Conservation (phyloP, 2,797 vertebrate genomes). For the Heterohyrax brucei region DNA sequence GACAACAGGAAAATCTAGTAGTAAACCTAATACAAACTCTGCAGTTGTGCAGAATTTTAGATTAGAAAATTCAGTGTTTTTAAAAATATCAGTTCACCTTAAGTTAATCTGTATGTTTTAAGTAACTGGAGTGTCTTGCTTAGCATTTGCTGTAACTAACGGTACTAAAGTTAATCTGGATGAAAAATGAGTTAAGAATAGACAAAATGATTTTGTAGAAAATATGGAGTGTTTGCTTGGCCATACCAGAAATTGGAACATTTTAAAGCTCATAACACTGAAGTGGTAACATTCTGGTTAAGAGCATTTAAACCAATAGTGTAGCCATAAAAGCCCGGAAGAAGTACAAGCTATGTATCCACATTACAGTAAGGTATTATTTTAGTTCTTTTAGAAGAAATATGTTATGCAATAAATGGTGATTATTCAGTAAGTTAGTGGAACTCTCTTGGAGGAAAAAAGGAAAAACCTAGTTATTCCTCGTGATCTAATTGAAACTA, state of each 20-base stretch:
- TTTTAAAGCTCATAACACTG: neutral
- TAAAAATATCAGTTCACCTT: slow-evolving; percentile 35
- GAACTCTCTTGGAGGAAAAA: neutral
- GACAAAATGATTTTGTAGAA: slow-evolving; percentile 21
- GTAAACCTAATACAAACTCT: neutral
- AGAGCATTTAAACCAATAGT: slow-evolving; percentile 14
- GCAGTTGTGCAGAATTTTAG: neutral
- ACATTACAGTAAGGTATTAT: slow-evolving; percentile 38
- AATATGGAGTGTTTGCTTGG: neutral
- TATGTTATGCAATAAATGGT: neutral
- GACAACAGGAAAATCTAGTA: neutral
- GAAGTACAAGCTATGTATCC: neutral
- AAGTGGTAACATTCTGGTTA: slow-evolving; percentile 3
- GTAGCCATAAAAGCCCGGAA: neutral
- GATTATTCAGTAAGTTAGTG: slow-evolving; percentile 18
- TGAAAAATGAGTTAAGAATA: slow-evolving; percentile 1
- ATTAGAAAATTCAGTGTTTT: slow-evolving; percentile 18
- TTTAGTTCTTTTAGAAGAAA: slow-evolving; percentile 27
- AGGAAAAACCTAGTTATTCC: slow-evolving; percentile 26
- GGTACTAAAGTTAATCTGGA: neutral
- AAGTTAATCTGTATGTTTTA: slow-evolving; percentile 46
- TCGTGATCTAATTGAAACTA: slow-evolving; percentile 26
- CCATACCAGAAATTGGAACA: neutral
- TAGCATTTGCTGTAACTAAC: slow-evolving; percentile 33
- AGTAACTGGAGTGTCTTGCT: slow-evolving; percentile 42